Conservation (phyloP, 2,113 vertebrate species). For the Austrofundulus limnaeus region DNA sequence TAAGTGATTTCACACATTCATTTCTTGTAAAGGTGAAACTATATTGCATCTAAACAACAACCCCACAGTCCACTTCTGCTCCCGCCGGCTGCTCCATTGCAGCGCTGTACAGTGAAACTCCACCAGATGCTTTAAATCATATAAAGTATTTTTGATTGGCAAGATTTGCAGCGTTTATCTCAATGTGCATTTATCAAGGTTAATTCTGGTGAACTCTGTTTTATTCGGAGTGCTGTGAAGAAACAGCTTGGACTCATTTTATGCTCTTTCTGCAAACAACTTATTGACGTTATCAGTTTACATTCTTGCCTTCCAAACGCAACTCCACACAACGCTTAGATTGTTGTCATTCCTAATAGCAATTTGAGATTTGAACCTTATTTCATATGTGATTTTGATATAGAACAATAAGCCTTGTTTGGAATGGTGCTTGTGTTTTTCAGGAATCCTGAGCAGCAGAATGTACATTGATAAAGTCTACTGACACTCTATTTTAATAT, state of each 20-base stretch:
- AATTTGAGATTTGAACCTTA: background rate
- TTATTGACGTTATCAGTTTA: conserved; percentile 34
- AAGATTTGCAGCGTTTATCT: conserved; percentile 56
- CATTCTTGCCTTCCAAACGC: conserved; percentile 21
- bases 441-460: background rate
- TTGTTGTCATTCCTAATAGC: conserved; percentile 19
- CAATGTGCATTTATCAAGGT: conserved; percentile 34
- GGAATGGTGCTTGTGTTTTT: background rate
- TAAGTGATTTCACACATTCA: conserved; percentile 25
- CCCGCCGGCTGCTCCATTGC: background rate
- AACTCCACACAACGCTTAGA: background rate
- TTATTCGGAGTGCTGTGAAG: conserved; percentile 54
- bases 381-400: conserved; percentile 15
- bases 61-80: background rate
- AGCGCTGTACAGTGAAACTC: background rate
- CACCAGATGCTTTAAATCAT: conserved; percentile 33
- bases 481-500: background rate
- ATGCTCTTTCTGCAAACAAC: conserved; percentile 34
- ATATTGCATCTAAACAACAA: background rate
- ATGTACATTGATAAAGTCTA: background rate
- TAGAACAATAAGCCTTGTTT: background rate
- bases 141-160: conserved; percentile 54
- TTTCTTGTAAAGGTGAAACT: conserved; percentile 4
- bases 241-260: conserved; percentile 60
- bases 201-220: conserved; percentile 39